Percentiles rank a stretch among this genome's conserved stretches.
These are phyloP conservation scores for Apaloderma vittatum DNA, from an alignment of 2,113 vertebrate genomes.

Conservation along the genomic window DNA sequence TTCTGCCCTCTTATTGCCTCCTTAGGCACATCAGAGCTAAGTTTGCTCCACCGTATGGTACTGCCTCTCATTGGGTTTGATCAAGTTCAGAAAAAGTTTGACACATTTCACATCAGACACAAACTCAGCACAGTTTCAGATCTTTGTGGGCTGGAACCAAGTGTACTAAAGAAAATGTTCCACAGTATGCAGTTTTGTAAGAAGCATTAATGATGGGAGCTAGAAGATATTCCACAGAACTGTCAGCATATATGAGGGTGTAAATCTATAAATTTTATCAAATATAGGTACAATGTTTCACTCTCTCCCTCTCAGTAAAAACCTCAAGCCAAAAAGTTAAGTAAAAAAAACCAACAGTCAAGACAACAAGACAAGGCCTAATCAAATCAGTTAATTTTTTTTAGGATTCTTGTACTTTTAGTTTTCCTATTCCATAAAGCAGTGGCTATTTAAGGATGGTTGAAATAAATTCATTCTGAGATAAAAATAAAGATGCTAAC, in stretches of 20 bases:
- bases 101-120: too few species aligned
- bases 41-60: neutral
- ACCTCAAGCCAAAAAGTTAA: neutral
- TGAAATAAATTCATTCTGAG: neutral
- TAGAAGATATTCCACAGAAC: neutral
- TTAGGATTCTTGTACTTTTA: neutral
- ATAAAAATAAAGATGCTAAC: neutral
- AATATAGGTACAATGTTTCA: fast-evolving
- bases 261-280: neutral
- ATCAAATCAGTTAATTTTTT: neutral
- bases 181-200: neutral
- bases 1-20: neutral
- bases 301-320: neutral
- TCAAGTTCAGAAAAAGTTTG: neutral
- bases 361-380: neutral
- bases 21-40: neutral
- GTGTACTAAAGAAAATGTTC: neutral
- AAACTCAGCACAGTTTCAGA: neutral
- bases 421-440: neutral
- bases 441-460: neutral
- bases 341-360: neutral
- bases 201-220: neutral
- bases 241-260: neutral
- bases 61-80: neutral
- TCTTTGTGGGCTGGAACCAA: neutral